Evolutionary conservation across 2,888 invertebrate species (phyloP), one percentile per base, ranked within the genome.

Genomic region (Cetonia aurata): DNA sequence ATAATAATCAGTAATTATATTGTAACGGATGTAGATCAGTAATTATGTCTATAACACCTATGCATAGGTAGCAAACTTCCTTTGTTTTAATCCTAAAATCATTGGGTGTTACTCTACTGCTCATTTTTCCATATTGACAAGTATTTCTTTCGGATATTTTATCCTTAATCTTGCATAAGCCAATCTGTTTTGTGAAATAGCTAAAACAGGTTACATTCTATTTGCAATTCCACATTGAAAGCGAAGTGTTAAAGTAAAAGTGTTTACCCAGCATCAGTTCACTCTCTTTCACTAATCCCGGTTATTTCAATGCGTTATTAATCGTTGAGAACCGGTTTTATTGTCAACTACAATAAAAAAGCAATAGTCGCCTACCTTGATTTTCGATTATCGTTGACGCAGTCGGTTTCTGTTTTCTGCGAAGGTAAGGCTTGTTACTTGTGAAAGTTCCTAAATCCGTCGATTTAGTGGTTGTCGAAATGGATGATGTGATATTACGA

Each of bases 391-490:
- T 50, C 9, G 57, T 42, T 13, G 46, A 19, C 25, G 69, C 57
- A 48, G 65, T 69, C 19, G 71, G 71, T 66, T 65, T 62, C 55
- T 69, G 69, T 56, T 60, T 71, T 57, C 71, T 69, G 62, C 69
- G 65, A n/a, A 55, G 46, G 44, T 33, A 62, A 13, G 44, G 66
- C 65, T 69, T 68, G 56, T 53, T 65, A 15, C 67, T 55, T n/a
- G 71, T 55, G 50, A 67, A 42, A 33, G 48, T 52, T 52, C 25
- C 50, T 31, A 57, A 53, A 19, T 37, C 37, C 37, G 72, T 71
- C 17, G 75, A 75, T 73, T 41, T 59, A 12, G 72, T 69, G 50
- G 72, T 80, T 65, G 79, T 80, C 75, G 81, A 79, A 75, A 79
- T 78, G 50, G 78, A 77, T 52, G 77, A 70, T 74, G 78, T 73